phyloP scores from a whole-genome alignment of 1,140 invertebrate genomes.

The Caenorhabditis remanei region DNA sequence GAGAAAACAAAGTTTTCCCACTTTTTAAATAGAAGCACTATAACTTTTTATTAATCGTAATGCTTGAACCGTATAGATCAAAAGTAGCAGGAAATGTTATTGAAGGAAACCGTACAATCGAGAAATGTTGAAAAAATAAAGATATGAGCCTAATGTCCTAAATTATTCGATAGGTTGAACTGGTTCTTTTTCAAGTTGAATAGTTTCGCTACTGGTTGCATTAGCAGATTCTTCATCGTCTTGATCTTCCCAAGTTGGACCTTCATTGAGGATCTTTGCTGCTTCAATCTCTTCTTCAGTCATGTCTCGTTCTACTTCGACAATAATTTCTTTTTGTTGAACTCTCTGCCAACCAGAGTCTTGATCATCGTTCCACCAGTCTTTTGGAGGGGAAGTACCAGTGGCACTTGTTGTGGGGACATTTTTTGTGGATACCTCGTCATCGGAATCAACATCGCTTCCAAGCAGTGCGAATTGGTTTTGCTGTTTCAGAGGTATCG shows the following conservation, averaged over 20 bases:
- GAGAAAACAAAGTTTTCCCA: too few species aligned
- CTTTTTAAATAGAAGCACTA: too few species aligned
- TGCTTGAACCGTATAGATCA: neutral
- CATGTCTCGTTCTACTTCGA: slow-evolving; percentile 21
- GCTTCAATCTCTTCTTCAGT: slow-evolving; percentile 5
- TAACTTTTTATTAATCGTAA: neutral
- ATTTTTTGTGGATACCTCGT: neutral
- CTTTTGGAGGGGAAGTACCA: slow-evolving; percentile 14
- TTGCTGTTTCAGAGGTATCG: slow-evolving; percentile 38
- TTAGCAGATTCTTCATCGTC: neutral
- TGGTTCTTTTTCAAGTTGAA: neutral
- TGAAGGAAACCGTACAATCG: slow-evolving; percentile 1
- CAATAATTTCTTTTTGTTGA: slow-evolving; percentile 15
- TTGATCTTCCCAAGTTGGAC: slow-evolving; percentile 36
- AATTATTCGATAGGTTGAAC: neutral
- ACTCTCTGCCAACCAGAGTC: slow-evolving; percentile 12
- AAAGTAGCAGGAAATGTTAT: neutral
- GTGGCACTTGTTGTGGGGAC: neutral
- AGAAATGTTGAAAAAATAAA: neutral
- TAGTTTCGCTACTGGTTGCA: neutral
- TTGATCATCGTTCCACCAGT: slow-evolving; percentile 52
- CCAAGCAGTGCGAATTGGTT: slow-evolving; percentile 57
- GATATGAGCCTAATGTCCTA: too few species aligned
- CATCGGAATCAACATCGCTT: slow-evolving; percentile 46
- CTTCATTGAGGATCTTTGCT: neutral